phyloP scores from a whole-genome alignment of 1,140 invertebrate species.

The Grapholita molesta region DNA sequence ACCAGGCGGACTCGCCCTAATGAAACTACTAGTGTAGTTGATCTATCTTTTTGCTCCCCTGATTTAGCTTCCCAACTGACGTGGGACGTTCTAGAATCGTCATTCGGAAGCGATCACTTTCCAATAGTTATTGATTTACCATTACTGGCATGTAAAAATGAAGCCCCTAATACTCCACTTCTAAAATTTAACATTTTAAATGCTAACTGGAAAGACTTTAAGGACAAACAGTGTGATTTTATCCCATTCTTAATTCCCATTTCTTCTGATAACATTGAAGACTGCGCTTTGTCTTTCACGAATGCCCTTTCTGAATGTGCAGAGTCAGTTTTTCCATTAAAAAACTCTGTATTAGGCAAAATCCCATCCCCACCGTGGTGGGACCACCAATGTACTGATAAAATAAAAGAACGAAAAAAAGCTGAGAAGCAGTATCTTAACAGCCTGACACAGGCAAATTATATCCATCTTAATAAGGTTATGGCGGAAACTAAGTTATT shows the following conservation, averaged over 20 bases:
- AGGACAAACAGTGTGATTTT: background rate
- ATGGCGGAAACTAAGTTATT: background rate
- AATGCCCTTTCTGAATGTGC: background rate
- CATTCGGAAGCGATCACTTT: slow-evolving; percentile 19
- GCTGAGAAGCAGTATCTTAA: slow-evolving; percentile 22
- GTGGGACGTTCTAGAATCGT: background rate
- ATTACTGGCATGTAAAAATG: too few relatives aligned
- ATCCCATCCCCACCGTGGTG: slow-evolving; percentile 24
- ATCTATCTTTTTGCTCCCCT: slow-evolving; percentile 10
- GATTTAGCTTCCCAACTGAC: background rate
- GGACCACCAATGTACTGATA: slow-evolving; percentile 26
- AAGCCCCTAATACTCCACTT: background rate
- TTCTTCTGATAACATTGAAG: background rate
- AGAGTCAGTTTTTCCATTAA: background rate
- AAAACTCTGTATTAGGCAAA: background rate
- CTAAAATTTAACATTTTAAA: background rate
- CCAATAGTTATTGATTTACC: slow-evolving; percentile 1
- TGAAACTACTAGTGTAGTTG: background rate
- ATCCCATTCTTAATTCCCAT: background rate
- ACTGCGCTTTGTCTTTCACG: background rate
- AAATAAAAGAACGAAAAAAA: slow-evolving; percentile 26
- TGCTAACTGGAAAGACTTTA: background rate
- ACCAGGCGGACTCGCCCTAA: background rate
- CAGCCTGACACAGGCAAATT: slow-evolving; percentile 22
- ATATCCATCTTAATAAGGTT: slow-evolving; percentile 2